Evolutionary conservation across 2,113 vertebrate genomes (phyloP), one percentile per base, ranked within the genome.

Genomic region (Rhagologus leucostigma): DNA sequence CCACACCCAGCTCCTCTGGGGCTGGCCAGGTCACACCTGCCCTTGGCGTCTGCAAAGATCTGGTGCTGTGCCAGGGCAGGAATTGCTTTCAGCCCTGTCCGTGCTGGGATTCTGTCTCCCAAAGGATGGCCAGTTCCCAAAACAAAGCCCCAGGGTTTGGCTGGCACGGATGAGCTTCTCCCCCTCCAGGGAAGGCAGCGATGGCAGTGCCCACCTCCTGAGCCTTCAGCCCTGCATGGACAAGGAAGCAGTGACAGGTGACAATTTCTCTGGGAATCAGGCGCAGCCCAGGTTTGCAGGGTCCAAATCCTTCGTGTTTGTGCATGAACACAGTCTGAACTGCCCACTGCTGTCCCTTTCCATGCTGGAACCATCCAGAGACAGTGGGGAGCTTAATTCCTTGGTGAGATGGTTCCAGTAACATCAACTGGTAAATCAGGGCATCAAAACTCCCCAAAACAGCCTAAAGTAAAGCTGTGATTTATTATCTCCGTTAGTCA

Each of bases 121-220:
- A 44, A 2, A 37, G 20, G 30, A 41, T 20, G 68, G 26, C 16
- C 47, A 50, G 59, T 69, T 68, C 82, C 64, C 78, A 53, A 4
- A 67, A 19, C 27, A 37, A 41, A 52, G 44, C 30, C 55, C 53
- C 16, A 21, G 9, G 47, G 67, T 53, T 33, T 7, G 8, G 32
- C 39, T 75, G 82, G 68, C 47, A 56, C 0, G 0, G 18, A 21
- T 10, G 24, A 30, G 12, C 64, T 13, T 3, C 32, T 42, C 10
- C 69, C 52, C 39, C 14, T 32, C 19, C 18, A 5, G 16, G 47
- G 29, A 18, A 52, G 44, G 39, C 26, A 78, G 47, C 32, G 19
- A 1, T 44, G 52, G 73, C 77, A 53, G 69, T 1, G 5, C 9
- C 10, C 49, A 35, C 7, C 32, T 17, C 4, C 35, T 2, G 35